Conservation (phyloP, 2,888 invertebrate species). For the Acheta domesticus region DNA sequence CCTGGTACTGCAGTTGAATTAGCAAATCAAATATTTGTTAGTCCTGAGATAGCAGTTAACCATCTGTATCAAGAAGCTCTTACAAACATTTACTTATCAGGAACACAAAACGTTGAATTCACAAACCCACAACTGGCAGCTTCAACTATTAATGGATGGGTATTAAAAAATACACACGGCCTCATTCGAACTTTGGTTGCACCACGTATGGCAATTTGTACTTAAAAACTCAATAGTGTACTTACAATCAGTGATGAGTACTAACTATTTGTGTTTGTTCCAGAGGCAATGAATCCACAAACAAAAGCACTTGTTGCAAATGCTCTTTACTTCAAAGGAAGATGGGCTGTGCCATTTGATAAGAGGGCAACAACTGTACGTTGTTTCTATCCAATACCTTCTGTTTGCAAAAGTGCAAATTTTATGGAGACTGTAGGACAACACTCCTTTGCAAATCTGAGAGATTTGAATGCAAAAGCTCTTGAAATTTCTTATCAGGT, state of each 20-base stretch:
- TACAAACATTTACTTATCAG: conserved; percentile 52
- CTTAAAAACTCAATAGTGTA: too few species aligned
- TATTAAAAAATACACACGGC: conserved; percentile 54
- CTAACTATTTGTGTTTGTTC: background rate
- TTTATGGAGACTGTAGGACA: conserved; percentile 66
- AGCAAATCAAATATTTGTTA: conserved; percentile 39
- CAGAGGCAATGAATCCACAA: conserved; percentile 39
- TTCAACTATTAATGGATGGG: conserved; percentile 59
- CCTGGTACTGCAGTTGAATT: conserved; percentile 23
- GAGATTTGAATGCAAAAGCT: conserved; percentile 63
- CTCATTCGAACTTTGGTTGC: conserved; percentile 55
- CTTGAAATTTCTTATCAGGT: conserved; percentile 74
- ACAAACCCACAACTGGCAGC: conserved; percentile 48
- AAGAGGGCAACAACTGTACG: conserved; percentile 51
- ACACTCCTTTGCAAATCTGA: conserved; percentile 60
- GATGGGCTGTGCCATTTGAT: conserved; percentile 68
- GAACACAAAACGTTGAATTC: conserved; percentile 54
- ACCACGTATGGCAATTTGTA: conserved; percentile 48
- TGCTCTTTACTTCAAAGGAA: conserved; percentile 74
- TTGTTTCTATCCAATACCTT: conserved; percentile 61
- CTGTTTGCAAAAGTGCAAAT: conserved; percentile 57
- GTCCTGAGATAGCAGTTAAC: conserved; percentile 39
- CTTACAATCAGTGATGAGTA: too few species aligned
- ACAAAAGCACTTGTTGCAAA: conserved; percentile 69
- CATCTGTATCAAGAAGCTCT: conserved; percentile 51